phyloP scores from a whole-genome alignment of 2,797 vertebrate species.

The Gymnoscopelus braueri region DNA sequence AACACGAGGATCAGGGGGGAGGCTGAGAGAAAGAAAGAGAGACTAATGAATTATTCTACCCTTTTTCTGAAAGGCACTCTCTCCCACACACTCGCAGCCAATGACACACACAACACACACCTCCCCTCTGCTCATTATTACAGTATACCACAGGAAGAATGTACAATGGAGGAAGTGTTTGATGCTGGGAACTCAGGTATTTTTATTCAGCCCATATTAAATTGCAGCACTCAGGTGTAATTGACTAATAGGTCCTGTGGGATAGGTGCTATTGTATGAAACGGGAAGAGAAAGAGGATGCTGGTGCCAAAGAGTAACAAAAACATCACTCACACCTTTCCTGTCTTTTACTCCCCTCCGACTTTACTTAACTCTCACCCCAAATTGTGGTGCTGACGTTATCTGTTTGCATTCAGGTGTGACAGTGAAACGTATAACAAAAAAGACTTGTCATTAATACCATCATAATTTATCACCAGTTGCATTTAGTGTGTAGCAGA shows the following conservation, averaged over 20 bases:
- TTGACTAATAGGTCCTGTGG: slow-evolving; percentile 82
- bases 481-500: no score
- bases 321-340: slow-evolving; percentile 48
- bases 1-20: slow-evolving; percentile 82
- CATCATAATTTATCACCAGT: no score
- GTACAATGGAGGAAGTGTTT: slow-evolving; percentile 82
- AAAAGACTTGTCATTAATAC: no score
- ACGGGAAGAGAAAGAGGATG: slow-evolving; percentile 37
- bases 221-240: slow-evolving; percentile 83
- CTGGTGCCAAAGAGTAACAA: slow-evolving; percentile 33
- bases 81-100: not conserved
- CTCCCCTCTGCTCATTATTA: slow-evolving; percentile 70
- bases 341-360: not conserved
- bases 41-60: slow-evolving; percentile 89
- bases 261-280: slow-evolving; percentile 40
- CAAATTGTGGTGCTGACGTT: slow-evolving; percentile 19
- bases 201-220: slow-evolving; percentile 84
- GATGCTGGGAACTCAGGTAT: slow-evolving; percentile 83
- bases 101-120: slow-evolving; percentile 44
- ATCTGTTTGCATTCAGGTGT: slow-evolving; percentile 39
- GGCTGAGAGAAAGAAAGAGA: slow-evolving; percentile 58
- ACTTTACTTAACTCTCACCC: not conserved
- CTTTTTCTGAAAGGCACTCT: slow-evolving; percentile 77
- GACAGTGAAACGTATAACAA: slow-evolving; percentile 24
- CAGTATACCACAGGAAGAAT: slow-evolving; percentile 73